Base-by-base conservation (phyloP, 2,113 vertebrate species). In the Hirundichthys speculiger region DNA sequence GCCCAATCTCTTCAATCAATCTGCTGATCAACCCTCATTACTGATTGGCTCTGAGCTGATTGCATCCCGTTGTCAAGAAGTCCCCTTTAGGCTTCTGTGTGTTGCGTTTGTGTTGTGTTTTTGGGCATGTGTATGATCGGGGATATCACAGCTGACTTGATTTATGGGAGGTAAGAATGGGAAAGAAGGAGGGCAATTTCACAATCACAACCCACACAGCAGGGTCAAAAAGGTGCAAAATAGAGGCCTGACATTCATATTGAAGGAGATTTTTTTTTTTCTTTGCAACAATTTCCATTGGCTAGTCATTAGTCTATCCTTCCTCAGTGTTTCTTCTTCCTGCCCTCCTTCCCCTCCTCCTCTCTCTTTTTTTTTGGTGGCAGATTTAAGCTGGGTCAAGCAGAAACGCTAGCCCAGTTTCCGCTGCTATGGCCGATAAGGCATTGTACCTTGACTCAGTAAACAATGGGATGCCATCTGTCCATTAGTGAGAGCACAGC, bases 11-110 rank as follows among this genome's bases (percentile, higher is more conserved):
- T 88, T 79, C 69, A 85, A 94, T 95, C 92, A 92, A 95, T 95
- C 92, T 92, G 93, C 93, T 94, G 94, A 94, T 97, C 94, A 96
- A 93, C 92, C 88, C 92, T 94, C 87, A 93, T 94, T 94, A 94
- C 92, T 93, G 94, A 96, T 94, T 94, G 94, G 78, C 94, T 91
- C 87, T 91, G 89, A 91, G 87, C 89, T 94, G 93, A 95, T 94
- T 94, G 94, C 86, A 92, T 81, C 92, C 92, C 90, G 88, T 83
- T 86, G 90, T 92, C 90, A 92, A 92, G 91, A 94, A 94, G 94
- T 94, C 91, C 86, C 91, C 86, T 91, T 78, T 80, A 51, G 94
- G 93, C 92, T 77, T 39, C 30, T 59, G 51, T 77, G 25, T 66
- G 43, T 60, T 75, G 56, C 48, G 27, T 82, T 25, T 60, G 41